Conservation (phyloP, 2,113 vertebrate species). For the Campylomormyrus tamandua region DNA sequence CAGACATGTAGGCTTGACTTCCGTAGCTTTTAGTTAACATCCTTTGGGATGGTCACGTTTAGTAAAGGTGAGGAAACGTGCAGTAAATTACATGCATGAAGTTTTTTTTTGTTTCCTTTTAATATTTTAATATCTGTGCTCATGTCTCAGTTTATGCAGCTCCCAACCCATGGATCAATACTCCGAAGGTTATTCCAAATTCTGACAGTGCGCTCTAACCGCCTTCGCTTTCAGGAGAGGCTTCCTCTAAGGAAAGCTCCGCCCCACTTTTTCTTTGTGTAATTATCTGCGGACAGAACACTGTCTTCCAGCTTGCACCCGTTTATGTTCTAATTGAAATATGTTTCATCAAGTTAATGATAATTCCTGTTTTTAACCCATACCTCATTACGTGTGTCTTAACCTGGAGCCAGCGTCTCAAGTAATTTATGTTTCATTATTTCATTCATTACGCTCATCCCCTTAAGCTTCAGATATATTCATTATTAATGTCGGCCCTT, state of each 20-base stretch:
- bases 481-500: constrained; percentile 5
- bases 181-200: background rate
- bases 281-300: background rate
- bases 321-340: constrained; percentile 1
- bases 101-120: background rate
- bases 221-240: background rate
- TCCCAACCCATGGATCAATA: background rate
- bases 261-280: background rate
- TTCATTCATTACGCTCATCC: background rate
- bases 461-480: constrained; percentile 8
- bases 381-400: background rate
- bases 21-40: background rate
- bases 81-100: background rate
- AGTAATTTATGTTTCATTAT: constrained; percentile 1
- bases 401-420: background rate
- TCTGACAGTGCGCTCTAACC: background rate
- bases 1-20: background rate
- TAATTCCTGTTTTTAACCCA: background rate
- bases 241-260: background rate
- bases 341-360: constrained; percentile 2
- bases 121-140: background rate
- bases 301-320: background rate
- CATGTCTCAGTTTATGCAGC: background rate
- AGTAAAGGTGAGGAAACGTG: background rate
- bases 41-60: background rate